Percentiles rank a stretch among this genome's conserved stretches.
Evolutionary conservation across 2,797 vertebrate species (phyloP).

Genomic region (Coendou prehensilis): DNA sequence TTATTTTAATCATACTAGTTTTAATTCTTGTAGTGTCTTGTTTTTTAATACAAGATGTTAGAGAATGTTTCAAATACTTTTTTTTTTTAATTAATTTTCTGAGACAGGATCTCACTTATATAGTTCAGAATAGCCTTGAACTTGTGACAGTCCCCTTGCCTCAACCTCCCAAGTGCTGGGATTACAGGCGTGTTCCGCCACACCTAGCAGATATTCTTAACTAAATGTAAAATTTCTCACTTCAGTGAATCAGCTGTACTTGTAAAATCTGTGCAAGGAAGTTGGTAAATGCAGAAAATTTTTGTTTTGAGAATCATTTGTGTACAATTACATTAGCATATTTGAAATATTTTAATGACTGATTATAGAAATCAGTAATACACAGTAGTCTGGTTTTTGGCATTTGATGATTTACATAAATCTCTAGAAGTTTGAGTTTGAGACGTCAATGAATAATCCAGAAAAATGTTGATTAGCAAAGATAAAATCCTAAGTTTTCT

Average conservation of each 20-base stretch:
- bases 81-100: neutral
- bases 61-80: neutral
- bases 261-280: constrained; percentile 6
- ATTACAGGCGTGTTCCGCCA: neutral
- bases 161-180: neutral
- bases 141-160: neutral
- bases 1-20: constrained; percentile 53
- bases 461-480: constrained; percentile 36
- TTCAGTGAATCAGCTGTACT: neutral
- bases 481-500: constrained; percentile 54
- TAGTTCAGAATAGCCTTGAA: neutral
- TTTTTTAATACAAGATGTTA: constrained; percentile 50
- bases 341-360: constrained; percentile 30
- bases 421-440: constrained; percentile 58
- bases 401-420: neutral
- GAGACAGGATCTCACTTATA: neutral
- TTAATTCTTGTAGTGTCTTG: constrained; percentile 43
- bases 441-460: neutral
- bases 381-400: neutral
- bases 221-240: constrained; percentile 31
- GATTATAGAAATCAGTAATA: neutral
- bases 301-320: constrained; percentile 47
- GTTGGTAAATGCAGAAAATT: neutral
- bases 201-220: constrained; percentile 10
- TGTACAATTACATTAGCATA: constrained; percentile 21